Base-by-base conservation (phyloP, 2,888 invertebrate genomes). In the Hedya salicella region DNA sequence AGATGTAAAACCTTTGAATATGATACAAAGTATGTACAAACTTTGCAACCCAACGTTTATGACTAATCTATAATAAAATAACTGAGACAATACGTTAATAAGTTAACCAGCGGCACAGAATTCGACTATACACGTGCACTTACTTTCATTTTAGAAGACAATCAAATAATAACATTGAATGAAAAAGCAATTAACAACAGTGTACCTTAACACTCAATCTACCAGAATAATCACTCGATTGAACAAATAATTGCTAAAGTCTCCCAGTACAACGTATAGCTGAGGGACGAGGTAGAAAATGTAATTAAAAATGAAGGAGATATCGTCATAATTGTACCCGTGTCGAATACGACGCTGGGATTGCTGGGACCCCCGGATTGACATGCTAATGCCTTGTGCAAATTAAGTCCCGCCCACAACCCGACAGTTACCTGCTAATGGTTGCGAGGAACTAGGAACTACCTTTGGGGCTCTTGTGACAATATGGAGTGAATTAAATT, bases 301-400 rank as follows among this genome's bases (percentile, higher is more conserved):
- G 25, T 25, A 16, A 54, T 42, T 57, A 32, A 25, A 19, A 14
- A 32, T 14, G 21, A 64, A 14, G 30, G 9, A 61, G 52, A 59
- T 30, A 49, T 42, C 50, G 25, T 60, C 44, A 46, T 65, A 53
- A 46, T 65, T 50, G 46, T 46, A 53, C 65, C 59, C 59, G 17
- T 52, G 64, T 60, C 46, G 65, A 65, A 48, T 48, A 59, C 17
- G 36, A 14, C 52, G 2, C 65, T 30, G 59, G 59, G 46, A 65
- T 59, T 53, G 53, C 25, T 30, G 14, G 65, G 52, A 9, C 14
- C 64, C 42, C 42, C 8, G 50, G 57, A 64, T 64, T 64, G 65
- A 60, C 65, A 65, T 60, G 65, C 46, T 65, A 60, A 65, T 65
- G 52, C 52, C 39, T 53, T 65, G 65, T 60, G 65, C 52, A 65